Base-by-base conservation (phyloP, 2,888 invertebrate species). In the Nomada goodeniana region DNA sequence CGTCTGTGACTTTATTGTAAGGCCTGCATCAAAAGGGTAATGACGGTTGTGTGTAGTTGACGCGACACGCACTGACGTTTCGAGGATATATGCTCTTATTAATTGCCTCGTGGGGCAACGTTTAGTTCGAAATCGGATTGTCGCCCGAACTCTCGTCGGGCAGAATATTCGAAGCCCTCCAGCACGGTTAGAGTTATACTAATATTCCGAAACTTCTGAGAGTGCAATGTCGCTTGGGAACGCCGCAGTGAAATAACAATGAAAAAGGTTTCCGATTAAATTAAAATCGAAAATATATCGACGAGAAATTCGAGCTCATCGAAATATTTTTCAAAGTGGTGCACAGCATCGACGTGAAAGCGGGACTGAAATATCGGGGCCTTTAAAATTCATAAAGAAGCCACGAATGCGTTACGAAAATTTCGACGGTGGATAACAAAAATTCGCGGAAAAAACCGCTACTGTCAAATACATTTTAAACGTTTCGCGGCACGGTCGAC, bases 61-160 rank as follows among this genome's bases (percentile, higher is more conserved):
- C 36, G 36, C 36, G 36, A 36, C 36, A 23, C 70, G 50, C 60
- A 60, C 60, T 60, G 70, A 61, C 70, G 70, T 71, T 60, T 52
- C 70, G 70, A 61, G 50, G 29, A 50, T 18, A 36, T 10, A 26
- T 47, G 47, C 60, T 60, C 23, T 52, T 50, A 20, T 20, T 47
- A 44, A 47, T 70, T 59, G 44, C 44, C 42, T 50, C 69, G 53
- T 20, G 23, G 23, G 15, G 47, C 57, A 10, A 57, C 47, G 20
- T 47, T 70, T 50, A 59, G 29, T 50, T 20, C 47, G 23, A 29
- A 60, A 70, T 50, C 20, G 60, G 36, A 71, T 50, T 60, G 20
- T 71, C 70, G 60, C 18, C 70, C 70, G 26, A 71, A 15, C 44
- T 44, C 15, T 69, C 26, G 69, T 55, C 26, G 57, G 53, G 42